These are phyloP conservation scores for Tipula lateralis DNA, from an alignment of 2,888 invertebrate species.

Conservation along the genomic window DNA sequence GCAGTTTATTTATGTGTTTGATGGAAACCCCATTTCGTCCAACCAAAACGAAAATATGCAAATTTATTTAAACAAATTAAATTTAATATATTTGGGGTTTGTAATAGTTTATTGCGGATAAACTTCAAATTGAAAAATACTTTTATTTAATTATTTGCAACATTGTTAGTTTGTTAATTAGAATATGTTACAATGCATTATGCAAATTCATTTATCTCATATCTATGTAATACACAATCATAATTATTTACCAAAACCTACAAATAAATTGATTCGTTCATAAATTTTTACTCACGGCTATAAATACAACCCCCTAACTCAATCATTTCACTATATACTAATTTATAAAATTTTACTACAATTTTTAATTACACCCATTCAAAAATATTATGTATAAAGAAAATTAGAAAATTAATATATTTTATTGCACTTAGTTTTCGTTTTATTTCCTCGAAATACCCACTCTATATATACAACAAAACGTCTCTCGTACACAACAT, in stretches of 20 bases:
- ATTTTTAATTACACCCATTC: neutral
- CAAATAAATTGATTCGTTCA: neutral
- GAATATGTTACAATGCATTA: too few relatives aligned
- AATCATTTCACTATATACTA: neutral
- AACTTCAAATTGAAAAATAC: too few relatives aligned
- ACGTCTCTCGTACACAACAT: too few relatives aligned
- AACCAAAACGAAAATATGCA: too few relatives aligned
- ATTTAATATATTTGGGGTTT: too few relatives aligned
- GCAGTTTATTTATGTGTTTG: too few relatives aligned
- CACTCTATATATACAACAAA: neutral
- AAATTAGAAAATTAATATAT: conserved; percentile 11
- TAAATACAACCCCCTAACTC: neutral
- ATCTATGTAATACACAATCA: neutral
- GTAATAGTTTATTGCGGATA: too few relatives aligned
- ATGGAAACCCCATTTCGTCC: too few relatives aligned
- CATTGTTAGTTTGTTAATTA: too few relatives aligned
- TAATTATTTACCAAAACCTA: neutral
- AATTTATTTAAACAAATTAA: too few relatives aligned
- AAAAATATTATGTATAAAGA: neutral
- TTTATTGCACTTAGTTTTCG: neutral
- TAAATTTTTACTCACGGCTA: neutral
- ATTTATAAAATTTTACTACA: neutral
- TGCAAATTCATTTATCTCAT: too few relatives aligned
- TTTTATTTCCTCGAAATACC: neutral
- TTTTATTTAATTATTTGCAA: too few relatives aligned